Evolutionary conservation across 2,113 vertebrate genomes (phyloP).

Genomic region (Caretta caretta): DNA sequence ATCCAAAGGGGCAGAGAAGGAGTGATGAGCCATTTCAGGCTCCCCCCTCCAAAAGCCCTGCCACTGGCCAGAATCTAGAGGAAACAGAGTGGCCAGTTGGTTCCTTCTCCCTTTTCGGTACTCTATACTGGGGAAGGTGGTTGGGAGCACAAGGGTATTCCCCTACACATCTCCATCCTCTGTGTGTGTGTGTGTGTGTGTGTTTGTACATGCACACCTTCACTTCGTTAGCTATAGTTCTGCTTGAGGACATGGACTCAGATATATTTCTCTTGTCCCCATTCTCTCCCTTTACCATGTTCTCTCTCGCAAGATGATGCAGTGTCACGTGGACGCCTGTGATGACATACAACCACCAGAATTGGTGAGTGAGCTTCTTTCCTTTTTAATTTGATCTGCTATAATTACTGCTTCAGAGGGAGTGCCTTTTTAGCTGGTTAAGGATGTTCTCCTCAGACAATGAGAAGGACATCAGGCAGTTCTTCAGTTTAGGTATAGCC

Average conservation of each 20-base stretch:
- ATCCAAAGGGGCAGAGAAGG: rapidly evolving
- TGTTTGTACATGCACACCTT: background rate
- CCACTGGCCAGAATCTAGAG: background rate
- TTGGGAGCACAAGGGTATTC: background rate
- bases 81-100: background rate
- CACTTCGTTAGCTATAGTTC: background rate
- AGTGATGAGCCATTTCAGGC: background rate
- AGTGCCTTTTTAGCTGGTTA: background rate
- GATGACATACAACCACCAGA: constrained; percentile 77
- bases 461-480: rapidly evolving
- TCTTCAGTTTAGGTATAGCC: background rate
- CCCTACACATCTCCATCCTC: background rate
- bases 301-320: constrained; percentile 69
- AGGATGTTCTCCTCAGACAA: background rate
- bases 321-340: constrained; percentile 76
- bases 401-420: background rate
- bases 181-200: rapidly evolving
- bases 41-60: background rate
- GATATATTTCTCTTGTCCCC: background rate
- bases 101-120: background rate
- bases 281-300: background rate
- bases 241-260: constrained; percentile 39
- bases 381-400: background rate
- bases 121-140: background rate
- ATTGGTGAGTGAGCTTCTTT: constrained; percentile 44